Base-by-base conservation (phyloP, 2,797 vertebrate genomes). In the Botia almorhae region DNA sequence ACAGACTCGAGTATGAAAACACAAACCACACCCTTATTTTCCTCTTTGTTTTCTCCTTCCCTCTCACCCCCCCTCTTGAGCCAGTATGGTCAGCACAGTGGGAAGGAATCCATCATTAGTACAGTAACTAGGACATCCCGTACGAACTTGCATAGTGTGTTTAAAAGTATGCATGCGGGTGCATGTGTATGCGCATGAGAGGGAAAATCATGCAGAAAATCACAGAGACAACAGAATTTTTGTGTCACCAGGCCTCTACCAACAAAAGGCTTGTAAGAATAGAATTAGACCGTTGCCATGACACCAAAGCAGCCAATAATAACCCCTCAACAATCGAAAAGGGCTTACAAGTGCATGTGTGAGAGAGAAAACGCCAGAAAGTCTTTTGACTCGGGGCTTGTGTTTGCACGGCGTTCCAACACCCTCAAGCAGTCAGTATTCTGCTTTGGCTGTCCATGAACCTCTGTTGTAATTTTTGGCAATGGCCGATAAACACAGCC, bases 241-340 rank as follows among this genome's bases (percentile, higher is more conserved):
- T 29, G 61, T 51, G 74, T 72, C 67, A 74, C 36, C 73, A 76
- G 83, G 83, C 80, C 81, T 84, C 63, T 74, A 69, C 83, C 69
- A 83, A 83, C 77, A 79, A 73, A 51, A 58, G 68, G 76, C 74
- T 74, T 76, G 68, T 78, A 43, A 76, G 77, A 80, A 81, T 48
- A 61, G 69, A 81, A 83, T 83, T 84, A 63, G 68, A 76, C 78
- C 46, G 84, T 84, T 69, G 56, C 80, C 77, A 85, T 84, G 83
- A 84, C 83, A 84, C 74, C 80, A 73, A 60, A 64, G 81, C 70
- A 81, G 70, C 82, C 79, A 64, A 84, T 86, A 86, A 84, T 87
- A 79, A 79, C 77, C 82, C 76, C n/a, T 26, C 76, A 48, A 76
- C 76, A 82, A 74, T 82, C 58, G 74, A 84, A 82, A 82, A 56